Evolutionary conservation across 2,888 invertebrate species (phyloP).

Genomic region (Incurvaria masculella): DNA sequence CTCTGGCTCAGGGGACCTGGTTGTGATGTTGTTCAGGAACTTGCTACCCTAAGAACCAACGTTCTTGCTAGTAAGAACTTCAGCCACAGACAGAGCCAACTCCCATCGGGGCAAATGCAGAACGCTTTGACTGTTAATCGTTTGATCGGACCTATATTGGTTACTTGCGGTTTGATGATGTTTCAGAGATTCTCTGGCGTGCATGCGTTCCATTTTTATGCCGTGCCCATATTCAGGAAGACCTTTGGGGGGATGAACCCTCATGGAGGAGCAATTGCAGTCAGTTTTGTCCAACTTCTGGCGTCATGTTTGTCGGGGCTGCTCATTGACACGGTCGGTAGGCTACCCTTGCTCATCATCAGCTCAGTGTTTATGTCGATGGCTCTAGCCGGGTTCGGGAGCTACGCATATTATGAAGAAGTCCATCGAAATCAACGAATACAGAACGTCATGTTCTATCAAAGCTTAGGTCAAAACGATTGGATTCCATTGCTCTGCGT

Average conservation of each 20-base stretch:
- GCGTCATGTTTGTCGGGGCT: slow-evolving; percentile 79
- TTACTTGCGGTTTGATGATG: slow-evolving; percentile 85
- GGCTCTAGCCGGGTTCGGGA: slow-evolving; percentile 82
- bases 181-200: slow-evolving; percentile 84
- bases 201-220: slow-evolving; percentile 82
- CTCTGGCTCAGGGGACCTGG: slow-evolving; percentile 81
- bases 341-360: slow-evolving; percentile 78
- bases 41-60: slow-evolving; percentile 68
- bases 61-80: slow-evolving; percentile 56
- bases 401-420: slow-evolving; percentile 78
- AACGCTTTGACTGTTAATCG: slow-evolving; percentile 46
- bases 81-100: slow-evolving; percentile 45
- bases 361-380: slow-evolving; percentile 83
- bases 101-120: slow-evolving; percentile 40
- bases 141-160: slow-evolving; percentile 68
- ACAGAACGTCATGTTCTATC: slow-evolving; percentile 50
- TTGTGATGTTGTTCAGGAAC: slow-evolving; percentile 72
- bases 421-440: slow-evolving; percentile 56
- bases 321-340: slow-evolving; percentile 82
- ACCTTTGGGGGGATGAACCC: slow-evolving; percentile 81
- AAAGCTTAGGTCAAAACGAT: slow-evolving; percentile 61
- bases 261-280: slow-evolving; percentile 80
- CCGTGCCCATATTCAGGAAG: slow-evolving; percentile 81
- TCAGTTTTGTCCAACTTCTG: slow-evolving; percentile 81
- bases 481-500: slow-evolving; percentile 84